Conservation (phyloP, 2,113 vertebrate genomes). For the Notothenia rossii region DNA sequence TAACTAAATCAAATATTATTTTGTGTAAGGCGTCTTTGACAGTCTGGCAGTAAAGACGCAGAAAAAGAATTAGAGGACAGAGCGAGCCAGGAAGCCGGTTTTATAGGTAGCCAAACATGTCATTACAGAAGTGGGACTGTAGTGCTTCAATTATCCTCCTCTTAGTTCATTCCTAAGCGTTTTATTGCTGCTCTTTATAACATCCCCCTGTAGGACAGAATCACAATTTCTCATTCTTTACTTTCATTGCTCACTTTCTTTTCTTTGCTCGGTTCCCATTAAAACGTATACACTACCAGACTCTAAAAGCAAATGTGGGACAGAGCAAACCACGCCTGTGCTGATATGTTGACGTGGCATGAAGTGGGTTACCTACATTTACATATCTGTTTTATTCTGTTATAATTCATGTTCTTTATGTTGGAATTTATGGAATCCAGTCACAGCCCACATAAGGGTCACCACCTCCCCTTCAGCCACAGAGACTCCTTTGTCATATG, state of each 20-base stretch:
- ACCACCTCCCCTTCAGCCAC: slow-evolving; percentile 47
- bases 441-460: slow-evolving; percentile 35
- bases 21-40: slow-evolving; percentile 7
- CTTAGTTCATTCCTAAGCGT: slow-evolving; percentile 60
- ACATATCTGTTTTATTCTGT: neutral
- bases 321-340: neutral
- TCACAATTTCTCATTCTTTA: neutral
- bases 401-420: slow-evolving; percentile 17
- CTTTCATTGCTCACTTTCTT: slow-evolving; percentile 42
- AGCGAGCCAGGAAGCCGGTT: slow-evolving; percentile 44
- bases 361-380: neutral
- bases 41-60: slow-evolving; percentile 15
- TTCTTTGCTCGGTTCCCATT: neutral
- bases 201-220: slow-evolving; percentile 5
- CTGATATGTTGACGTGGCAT: neutral
- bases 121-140: slow-evolving; percentile 64
- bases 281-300: no score
- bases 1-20: slow-evolving; percentile 1
- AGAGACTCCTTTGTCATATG: slow-evolving; percentile 69
- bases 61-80: slow-evolving; percentile 43
- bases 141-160: slow-evolving; percentile 68
- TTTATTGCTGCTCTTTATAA: slow-evolving; percentile 57
- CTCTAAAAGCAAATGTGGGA: neutral
- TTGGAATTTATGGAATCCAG: slow-evolving; percentile 68
- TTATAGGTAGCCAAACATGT: slow-evolving; percentile 68